phyloP scores from a whole-genome alignment of 2,113 vertebrate genomes.

The Psophia crepitans region DNA sequence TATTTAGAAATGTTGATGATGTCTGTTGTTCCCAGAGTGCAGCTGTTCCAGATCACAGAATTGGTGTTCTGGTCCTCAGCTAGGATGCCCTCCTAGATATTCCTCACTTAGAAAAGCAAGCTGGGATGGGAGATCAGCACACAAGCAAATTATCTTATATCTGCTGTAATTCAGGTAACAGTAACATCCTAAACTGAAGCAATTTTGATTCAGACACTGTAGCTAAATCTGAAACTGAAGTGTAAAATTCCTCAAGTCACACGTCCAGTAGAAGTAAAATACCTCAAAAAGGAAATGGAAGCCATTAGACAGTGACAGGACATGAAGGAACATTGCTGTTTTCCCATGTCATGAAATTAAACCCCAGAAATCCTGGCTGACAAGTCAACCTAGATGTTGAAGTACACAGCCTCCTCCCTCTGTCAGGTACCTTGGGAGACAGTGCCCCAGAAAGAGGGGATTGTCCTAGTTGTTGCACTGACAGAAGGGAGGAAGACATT shows the following conservation, averaged over 20 bases:
- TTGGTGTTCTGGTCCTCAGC: not conserved
- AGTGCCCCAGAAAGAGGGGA: not conserved
- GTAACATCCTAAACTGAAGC: not conserved
- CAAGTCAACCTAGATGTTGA: not conserved
- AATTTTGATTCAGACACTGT: not conserved
- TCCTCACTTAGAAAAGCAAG: not conserved
- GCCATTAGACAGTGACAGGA: not conserved
- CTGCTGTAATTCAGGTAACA: not conserved
- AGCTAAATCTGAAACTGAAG: not conserved
- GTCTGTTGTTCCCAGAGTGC: not conserved
- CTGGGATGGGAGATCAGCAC: not conserved
- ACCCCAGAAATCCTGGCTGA: not conserved
- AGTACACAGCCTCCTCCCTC: not conserved
- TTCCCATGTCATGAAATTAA: not conserved
- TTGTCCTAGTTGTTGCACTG: not conserved
- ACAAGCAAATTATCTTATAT: fast-evolving
- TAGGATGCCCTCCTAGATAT: not conserved
- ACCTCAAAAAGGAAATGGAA: not conserved
- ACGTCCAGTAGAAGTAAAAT: not conserved
- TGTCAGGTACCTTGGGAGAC: not conserved
- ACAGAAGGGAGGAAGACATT: not conserved
- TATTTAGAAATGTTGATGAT: not conserved
- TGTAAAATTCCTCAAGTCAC: not conserved
- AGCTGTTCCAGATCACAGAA: not conserved
- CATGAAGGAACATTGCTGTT: not conserved